phyloP scores from a whole-genome alignment of 2,797 vertebrate species.

The Cynopterus sphinx region DNA sequence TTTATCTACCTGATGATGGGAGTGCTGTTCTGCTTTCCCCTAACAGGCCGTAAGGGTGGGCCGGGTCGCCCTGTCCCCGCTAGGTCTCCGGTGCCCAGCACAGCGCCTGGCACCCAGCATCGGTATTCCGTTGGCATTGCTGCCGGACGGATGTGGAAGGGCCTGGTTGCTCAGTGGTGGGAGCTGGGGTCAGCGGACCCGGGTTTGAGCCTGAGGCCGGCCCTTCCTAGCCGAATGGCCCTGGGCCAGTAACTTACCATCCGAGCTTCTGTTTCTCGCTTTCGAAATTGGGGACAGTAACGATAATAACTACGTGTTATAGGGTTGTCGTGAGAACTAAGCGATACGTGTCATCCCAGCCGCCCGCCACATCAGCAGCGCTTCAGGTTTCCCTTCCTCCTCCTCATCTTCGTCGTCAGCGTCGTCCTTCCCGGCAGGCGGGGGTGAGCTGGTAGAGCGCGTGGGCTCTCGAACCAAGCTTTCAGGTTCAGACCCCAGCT shows the following conservation, averaged over 20 bases:
- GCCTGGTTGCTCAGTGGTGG: not conserved
- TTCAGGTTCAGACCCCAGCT: not conserved
- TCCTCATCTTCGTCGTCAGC: too few relatives aligned
- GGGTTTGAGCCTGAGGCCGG: not conserved
- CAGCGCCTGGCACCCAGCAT: not conserved
- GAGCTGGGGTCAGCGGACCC: not conserved
- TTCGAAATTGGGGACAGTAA: not conserved
- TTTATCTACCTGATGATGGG: not conserved
- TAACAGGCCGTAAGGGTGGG: not conserved
- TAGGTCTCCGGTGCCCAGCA: not conserved
- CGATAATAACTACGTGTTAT: not conserved
- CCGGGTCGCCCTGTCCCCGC: not conserved
- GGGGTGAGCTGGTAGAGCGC: not conserved
- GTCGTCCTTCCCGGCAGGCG: not conserved
- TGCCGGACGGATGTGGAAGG: not conserved
- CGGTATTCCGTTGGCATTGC: not conserved
- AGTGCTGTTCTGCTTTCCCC: not conserved
- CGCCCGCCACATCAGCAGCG: not conserved
- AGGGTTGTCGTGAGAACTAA: not conserved
- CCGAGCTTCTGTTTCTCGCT: not conserved
- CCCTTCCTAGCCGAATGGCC: not conserved
- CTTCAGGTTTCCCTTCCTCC: not conserved
- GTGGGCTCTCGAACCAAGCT: not conserved
- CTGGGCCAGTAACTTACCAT: not conserved
- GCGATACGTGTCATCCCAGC: not conserved